Evolutionary conservation across 2,888 invertebrate species (phyloP).

Genomic region (Seira ritae): DNA sequence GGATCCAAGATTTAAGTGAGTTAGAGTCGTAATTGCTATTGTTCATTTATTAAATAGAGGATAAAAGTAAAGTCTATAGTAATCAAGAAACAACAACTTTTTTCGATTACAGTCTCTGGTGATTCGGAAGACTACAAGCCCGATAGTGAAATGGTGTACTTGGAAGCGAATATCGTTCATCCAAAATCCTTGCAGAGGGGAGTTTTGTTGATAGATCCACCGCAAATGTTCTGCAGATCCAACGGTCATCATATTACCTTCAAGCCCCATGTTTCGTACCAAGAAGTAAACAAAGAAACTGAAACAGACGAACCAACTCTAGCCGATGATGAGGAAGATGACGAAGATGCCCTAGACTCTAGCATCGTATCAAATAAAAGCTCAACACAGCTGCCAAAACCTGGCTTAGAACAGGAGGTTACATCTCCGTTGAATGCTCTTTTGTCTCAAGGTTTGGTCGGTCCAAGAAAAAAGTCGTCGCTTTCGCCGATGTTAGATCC

Average conservation of each 20-base stretch:
- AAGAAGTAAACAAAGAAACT: slow-evolving; percentile 47
- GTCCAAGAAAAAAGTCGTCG: slow-evolving; percentile 22
- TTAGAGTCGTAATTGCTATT: neutral
- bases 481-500: slow-evolving; percentile 22
- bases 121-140: slow-evolving; percentile 60
- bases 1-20: slow-evolving; percentile 63
- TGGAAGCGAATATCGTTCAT: slow-evolving; percentile 87
- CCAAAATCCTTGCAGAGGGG: slow-evolving; percentile 93
- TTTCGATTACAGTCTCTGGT: slow-evolving; percentile 51
- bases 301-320: slow-evolving; percentile 41
- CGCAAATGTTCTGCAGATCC: slow-evolving; percentile 45
- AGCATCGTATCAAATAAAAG: slow-evolving; percentile 36
- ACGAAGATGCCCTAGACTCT: slow-evolving; percentile 27
- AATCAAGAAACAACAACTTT: neutral
- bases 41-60: slow-evolving; percentile 4
- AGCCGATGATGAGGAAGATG: slow-evolving; percentile 55
- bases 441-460: slow-evolving; percentile 30
- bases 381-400: slow-evolving; percentile 26
- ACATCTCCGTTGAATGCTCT: neutral
- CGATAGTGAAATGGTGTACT: slow-evolving; percentile 74
- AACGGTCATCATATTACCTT: slow-evolving; percentile 70
- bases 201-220: slow-evolving; percentile 78
- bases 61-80: neutral
- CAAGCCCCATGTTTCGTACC: slow-evolving; percentile 39
- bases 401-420: slow-evolving; percentile 21